These are phyloP conservation scores for Cephus sareptanus DNA, from an alignment of 2,888 invertebrate genomes.

Conservation along the genomic window DNA sequence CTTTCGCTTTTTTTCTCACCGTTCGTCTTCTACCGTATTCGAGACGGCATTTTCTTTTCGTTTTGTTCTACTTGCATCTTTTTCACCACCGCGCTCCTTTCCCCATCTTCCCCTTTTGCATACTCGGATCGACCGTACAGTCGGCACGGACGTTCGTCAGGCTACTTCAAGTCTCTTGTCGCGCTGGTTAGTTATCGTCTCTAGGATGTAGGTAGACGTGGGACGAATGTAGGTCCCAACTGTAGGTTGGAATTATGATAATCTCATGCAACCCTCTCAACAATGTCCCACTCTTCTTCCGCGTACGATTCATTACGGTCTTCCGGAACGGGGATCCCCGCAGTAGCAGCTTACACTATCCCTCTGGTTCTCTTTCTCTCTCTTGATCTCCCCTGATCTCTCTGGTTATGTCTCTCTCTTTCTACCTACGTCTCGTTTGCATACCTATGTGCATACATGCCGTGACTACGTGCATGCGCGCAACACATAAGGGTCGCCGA, in stretches of 20 bases:
- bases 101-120: neutral
- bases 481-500: neutral
- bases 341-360: slow-evolving; percentile 7
- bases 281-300: neutral
- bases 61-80: slow-evolving; percentile 1
- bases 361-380: slow-evolving; percentile 17
- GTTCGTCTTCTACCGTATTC: slow-evolving; percentile 13
- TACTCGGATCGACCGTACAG: neutral
- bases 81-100: slow-evolving; percentile 12
- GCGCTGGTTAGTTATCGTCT: neutral
- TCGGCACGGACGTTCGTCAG: neutral
- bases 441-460: neutral
- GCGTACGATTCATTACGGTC: neutral
- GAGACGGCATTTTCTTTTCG: neutral
- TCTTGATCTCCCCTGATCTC: slow-evolving; percentile 23
- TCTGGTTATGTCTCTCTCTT: slow-evolving; percentile 19
- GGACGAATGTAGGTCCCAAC: neutral
- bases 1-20: neutral
- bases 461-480: neutral
- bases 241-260: slow-evolving; percentile 37
- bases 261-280: slow-evolving; percentile 29
- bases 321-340: slow-evolving; percentile 4
- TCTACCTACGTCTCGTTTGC: slow-evolving; percentile 12
- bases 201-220: neutral
- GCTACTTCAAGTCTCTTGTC: neutral